Evolutionary conservation across 2,888 invertebrate genomes (phyloP).

Genomic region (Acronicta aceris): DNA sequence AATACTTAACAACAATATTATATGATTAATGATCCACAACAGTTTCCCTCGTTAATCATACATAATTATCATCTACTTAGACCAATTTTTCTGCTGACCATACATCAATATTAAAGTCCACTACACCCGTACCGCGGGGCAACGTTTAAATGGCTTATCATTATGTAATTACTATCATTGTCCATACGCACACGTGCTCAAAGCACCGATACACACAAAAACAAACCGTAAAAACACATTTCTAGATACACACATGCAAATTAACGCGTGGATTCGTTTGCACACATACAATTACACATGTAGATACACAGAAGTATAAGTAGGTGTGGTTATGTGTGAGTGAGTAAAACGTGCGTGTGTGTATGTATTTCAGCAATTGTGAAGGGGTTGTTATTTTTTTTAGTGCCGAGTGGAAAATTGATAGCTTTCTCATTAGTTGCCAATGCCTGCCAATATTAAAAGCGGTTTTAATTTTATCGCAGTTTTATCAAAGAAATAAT

Average conservation of each 20-base stretch:
- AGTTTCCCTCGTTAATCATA: slow-evolving; percentile 12
- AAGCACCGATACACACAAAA: slow-evolving; percentile 33
- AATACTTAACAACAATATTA: not conserved
- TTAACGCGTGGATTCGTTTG: slow-evolving; percentile 37
- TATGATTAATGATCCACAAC: slow-evolving; percentile 1
- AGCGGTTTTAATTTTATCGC: too few species aligned
- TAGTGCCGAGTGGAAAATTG: slow-evolving; percentile 13
- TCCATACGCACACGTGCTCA: slow-evolving; percentile 67
- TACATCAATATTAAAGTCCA: slow-evolving; percentile 74
- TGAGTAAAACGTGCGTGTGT: slow-evolving; percentile 19
- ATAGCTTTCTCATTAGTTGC: not conserved
- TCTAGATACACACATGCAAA: slow-evolving; percentile 36
- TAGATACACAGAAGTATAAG: not conserved
- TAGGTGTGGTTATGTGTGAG: not conserved
- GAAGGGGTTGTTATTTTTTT: slow-evolving; percentile 19
- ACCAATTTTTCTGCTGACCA: slow-evolving; percentile 63
- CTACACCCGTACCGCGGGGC: slow-evolving; percentile 82
- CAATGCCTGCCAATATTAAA: not conserved
- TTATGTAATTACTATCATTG: slow-evolving; percentile 89
- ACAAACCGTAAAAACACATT: not conserved
- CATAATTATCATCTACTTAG: slow-evolving; percentile 23
- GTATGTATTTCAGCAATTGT: slow-evolving; percentile 26
- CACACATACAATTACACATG: slow-evolving; percentile 6
- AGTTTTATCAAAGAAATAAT: too few species aligned
- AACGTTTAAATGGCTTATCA: slow-evolving; percentile 87